A percentile compares a stretch with the other conserved stretches of the same genome.
Conservation (phyloP, 2,888 invertebrate species). For the Mongoloraphidia duomilia region DNA sequence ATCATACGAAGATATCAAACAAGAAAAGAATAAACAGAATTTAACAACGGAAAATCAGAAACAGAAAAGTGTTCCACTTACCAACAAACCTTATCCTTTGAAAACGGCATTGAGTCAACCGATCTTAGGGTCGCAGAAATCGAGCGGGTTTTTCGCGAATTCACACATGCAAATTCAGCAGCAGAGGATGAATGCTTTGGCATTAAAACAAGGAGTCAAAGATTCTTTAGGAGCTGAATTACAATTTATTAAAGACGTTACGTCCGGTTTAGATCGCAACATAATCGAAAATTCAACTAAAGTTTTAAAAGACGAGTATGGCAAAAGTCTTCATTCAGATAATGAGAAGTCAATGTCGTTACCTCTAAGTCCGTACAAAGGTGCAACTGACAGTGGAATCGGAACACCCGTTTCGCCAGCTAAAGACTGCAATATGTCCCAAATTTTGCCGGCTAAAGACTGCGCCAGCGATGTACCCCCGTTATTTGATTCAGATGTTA, state of each 20-base stretch:
- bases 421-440: slow-evolving; percentile 20
- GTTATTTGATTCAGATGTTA: slow-evolving; percentile 62
- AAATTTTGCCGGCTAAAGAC: slow-evolving; percentile 28
- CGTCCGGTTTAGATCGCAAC: slow-evolving; percentile 5
- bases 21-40: slow-evolving; percentile 22
- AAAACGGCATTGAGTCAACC: slow-evolving; percentile 30
- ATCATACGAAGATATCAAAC: slow-evolving; percentile 13
- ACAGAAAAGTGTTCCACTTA: slow-evolving; percentile 24
- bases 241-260: slow-evolving; percentile 17
- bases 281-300: slow-evolving; percentile 27
- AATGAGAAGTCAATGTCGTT: slow-evolving; percentile 24
- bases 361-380: slow-evolving; percentile 11
- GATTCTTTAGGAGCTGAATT: slow-evolving; percentile 25
- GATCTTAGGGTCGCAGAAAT: slow-evolving; percentile 26
- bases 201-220: slow-evolving; percentile 34
- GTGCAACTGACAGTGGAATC: slow-evolving; percentile 43
- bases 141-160: slow-evolving; percentile 45
- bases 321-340: slow-evolving; percentile 8
- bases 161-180: slow-evolving; percentile 56
- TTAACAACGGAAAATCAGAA: slow-evolving; percentile 29
- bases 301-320: slow-evolving; percentile 14
- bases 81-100: slow-evolving; percentile 23
- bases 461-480: slow-evolving; percentile 45
- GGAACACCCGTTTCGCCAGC: slow-evolving; percentile 47
- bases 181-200: slow-evolving; percentile 38